Base-by-base conservation (phyloP, 2,888 invertebrate species). In the Athripsodes cinereus region DNA sequence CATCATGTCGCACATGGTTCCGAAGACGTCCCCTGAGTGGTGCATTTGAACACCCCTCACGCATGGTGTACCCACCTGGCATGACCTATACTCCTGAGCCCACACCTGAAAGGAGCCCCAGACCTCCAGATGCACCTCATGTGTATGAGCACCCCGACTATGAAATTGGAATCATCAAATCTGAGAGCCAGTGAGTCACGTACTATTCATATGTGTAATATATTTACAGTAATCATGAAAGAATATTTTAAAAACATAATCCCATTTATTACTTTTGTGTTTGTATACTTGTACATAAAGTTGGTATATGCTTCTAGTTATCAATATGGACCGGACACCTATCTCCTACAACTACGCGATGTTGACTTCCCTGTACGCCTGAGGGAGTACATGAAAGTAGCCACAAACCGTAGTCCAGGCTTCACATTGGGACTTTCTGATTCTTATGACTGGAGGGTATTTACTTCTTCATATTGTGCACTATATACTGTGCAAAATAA, bases 241-340 rank as follows among this genome's bases (percentile, higher is more conserved):
- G n/a, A n/a, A n/a, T n/a, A n/a, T n/a, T n/a, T n/a, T n/a, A n/a
- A n/a, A n/a, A n/a, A n/a, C n/a, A n/a, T n/a, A n/a, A n/a, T n/a
- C n/a, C n/a, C n/a, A n/a, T n/a, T n/a, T n/a, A n/a, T n/a, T n/a
- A n/a, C n/a, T n/a, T n/a, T n/a, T n/a, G n/a, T n/a, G n/a, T n/a
- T n/a, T n/a, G n/a, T n/a, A n/a, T n/a, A n/a, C n/a, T n/a, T n/a
- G n/a, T n/a, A n/a, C n/a, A n/a, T n/a, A n/a, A n/a, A n/a, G n/a
- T n/a, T n/a, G n/a, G n/a, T n/a, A n/a, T n/a, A 8, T 48, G n/a
- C 52, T 68, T 71, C 52, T 68, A 93, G 94, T 69, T 96, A 96
- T 75, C 95, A 96, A 77, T 90, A 92, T 73, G 97, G 98, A 0
- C 96, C 96, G 0, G 97, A 98, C 71, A 96, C 97, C 1, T 96